Base-by-base conservation (phyloP, 2,113 vertebrate genomes). In the Thryonomys swinderianus region DNA sequence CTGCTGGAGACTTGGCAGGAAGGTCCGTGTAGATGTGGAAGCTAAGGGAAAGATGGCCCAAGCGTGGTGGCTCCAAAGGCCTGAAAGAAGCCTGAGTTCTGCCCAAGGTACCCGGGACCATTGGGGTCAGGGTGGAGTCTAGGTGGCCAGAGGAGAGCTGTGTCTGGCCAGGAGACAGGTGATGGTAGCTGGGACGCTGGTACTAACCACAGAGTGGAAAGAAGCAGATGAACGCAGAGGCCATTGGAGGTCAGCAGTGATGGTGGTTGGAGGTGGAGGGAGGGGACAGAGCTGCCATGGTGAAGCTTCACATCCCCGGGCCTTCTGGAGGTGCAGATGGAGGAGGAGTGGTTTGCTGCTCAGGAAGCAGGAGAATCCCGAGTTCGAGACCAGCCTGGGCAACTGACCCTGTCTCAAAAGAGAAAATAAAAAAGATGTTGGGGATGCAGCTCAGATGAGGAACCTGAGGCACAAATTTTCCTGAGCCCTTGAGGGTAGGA, bases 121-220 rank as follows among this genome's bases (percentile, higher is more conserved):
- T 9, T 11, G 67, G 61, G 30, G 32, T n/a, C 11, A 62, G 30
- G 67, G 25, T 21, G 10, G 51, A 40, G 13, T 10, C 67, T 0
- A 34, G 37, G 21, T 79, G 2, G 17, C 57, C 7, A 32, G 21
- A 0, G 23, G 14, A 57, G 71, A 85, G 45, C 67, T 55, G 27
- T 20, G 1, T 62, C 59, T 71, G 51, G 62, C 12, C 89, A 67
- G 71, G 30, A 32, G n/a, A n/a, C 79, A 66, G 42, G 4, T 4
- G 42, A 12, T 0, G 1, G 32, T 20, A 45, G 18, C 61, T 51
- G 0, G 0, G 32, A 51, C 1, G 34, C 48, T 14, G 7, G 40
- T 4, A 6, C 42, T 37, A 34, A 66, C 40, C 1, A 0, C n/a
- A 23, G 34, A 59, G 4, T 27, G 45, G 32, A 48, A n/a, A 80